Base-by-base conservation (phyloP, 2,797 vertebrate species). In the Tenualosa ilisha region DNA sequence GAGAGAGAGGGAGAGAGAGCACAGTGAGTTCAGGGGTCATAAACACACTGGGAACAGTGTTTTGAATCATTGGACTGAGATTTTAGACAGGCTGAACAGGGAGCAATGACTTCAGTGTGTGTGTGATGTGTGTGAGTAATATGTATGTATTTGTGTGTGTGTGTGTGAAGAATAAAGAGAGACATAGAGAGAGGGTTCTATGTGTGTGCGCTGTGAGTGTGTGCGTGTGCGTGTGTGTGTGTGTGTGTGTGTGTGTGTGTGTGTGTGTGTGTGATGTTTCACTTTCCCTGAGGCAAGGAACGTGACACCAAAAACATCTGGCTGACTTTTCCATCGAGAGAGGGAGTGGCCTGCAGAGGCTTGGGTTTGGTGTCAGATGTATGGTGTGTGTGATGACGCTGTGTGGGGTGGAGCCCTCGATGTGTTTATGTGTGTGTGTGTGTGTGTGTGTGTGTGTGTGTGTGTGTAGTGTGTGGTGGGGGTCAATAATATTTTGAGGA, bases 261-360 rank as follows among this genome's bases (percentile, higher is more conserved):
- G 63, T 37, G 24, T 68, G 63, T 68, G 63, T 75, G 59, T 63
- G n/a, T 63, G 59, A 59, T 63, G 59, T 24, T 43, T 79, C 72
- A 79, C 72, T 79, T 46, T 46, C 20, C 72, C 17, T n/a, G 40
- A 46, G 72, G 72, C 72, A 46, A 79, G 72, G 72, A 79, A 79
- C 72, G 15, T 7, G 40, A 79, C 72, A 79, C 72, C 72, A 79
- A 79, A 79, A 79, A 79, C 37, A 79, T 79, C 72, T 79, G 72
- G 37, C 72, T 79, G 72, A 79, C 37, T 79, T 43, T 79, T 22
- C 15, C 2, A 17, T 12, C 20, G 68, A 1, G 40, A 79, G 40
- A 79, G 40, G 72, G 72, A 79, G 72, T 79, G 72, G 72, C 72
- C 8, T 7, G 37, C 7, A 37, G 68, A 40, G 72, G 20, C 40